Evolutionary conservation across 2,888 invertebrate genomes (phyloP).

Genomic region (Aspidiotus rigidus): DNA sequence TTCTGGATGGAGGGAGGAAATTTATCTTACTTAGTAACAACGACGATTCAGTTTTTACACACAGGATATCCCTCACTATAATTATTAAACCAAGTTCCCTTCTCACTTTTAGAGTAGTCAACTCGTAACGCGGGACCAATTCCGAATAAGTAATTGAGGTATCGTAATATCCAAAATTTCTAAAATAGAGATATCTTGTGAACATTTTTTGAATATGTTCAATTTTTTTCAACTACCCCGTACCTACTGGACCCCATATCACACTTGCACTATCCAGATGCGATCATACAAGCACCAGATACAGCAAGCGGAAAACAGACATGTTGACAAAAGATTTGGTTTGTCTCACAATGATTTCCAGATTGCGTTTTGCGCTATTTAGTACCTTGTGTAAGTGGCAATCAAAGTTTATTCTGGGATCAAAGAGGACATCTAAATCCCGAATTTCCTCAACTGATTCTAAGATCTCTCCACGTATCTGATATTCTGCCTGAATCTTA

Average conservation of each 20-base stretch:
- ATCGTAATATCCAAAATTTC: not conserved
- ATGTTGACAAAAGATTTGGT: not conserved
- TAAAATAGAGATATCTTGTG: not conserved
- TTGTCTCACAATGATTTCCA: not conserved
- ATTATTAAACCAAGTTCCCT: not conserved
- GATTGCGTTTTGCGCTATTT: not conserved
- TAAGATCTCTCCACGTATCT: not conserved
- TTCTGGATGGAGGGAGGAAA: not conserved
- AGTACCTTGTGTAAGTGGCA: not conserved
- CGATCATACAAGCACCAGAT: not conserved
- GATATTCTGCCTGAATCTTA: not conserved
- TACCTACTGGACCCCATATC: not conserved
- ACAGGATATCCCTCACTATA: not conserved
- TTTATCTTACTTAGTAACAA: not conserved
- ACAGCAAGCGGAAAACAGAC: not conserved
- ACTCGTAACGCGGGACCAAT: not conserved
- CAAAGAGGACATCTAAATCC: not conserved
- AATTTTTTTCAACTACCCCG: not conserved
- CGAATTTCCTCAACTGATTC: not conserved
- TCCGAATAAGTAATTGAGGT: not conserved
- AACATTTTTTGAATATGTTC: not conserved
- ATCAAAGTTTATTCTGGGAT: not conserved
- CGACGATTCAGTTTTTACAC: not conserved
- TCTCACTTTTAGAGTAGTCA: not conserved
- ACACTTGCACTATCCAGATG: not conserved